phyloP scores from a whole-genome alignment of 2,888 invertebrate species.

The Eupithecia dodoneata region DNA sequence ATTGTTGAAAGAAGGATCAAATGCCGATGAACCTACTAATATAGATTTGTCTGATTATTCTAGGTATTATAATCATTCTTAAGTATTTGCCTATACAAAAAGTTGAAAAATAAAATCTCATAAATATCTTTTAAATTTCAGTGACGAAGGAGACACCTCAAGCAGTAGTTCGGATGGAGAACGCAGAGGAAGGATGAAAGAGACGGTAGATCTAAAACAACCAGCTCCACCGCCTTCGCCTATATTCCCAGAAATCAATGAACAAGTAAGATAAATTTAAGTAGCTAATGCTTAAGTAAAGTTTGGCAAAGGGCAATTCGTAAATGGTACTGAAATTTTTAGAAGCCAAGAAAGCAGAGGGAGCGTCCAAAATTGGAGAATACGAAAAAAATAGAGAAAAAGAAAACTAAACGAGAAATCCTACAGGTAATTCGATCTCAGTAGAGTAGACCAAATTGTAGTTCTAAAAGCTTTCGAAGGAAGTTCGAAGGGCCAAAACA shows the following conservation, averaged over 20 bases:
- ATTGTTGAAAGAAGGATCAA: slow-evolving; percentile 92
- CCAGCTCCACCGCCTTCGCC: slow-evolving; percentile 90
- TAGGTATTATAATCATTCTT: slow-evolving; percentile 82
- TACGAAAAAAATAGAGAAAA: slow-evolving; percentile 73
- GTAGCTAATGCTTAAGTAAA: background rate
- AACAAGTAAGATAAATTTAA: slow-evolving; percentile 56
- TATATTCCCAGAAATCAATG: slow-evolving; percentile 78
- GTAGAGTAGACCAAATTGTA: slow-evolving; percentile 6
- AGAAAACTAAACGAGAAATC: slow-evolving; percentile 81
- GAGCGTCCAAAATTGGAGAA: slow-evolving; percentile 71
- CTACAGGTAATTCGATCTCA: slow-evolving; percentile 74
- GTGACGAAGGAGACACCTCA: slow-evolving; percentile 92
- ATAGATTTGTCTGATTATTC: slow-evolving; percentile 94
- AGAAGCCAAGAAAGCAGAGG: slow-evolving; percentile 68
- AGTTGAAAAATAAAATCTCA: background rate
- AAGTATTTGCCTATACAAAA: background rate
- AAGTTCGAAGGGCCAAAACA: background rate
- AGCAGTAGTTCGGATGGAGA: slow-evolving; percentile 88
- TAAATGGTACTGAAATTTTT: slow-evolving; percentile 41
- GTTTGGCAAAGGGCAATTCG: background rate
- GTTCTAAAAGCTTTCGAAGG: background rate
- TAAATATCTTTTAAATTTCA: slow-evolving; percentile 58
- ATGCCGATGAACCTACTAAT: slow-evolving; percentile 94
- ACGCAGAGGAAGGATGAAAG: slow-evolving; percentile 78
- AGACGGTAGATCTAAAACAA: slow-evolving; percentile 76